A percentile compares a stretch with the other conserved stretches of the same genome.
Conservation (phyloP, 35 echinoderm and acorn worm genomes). For the Heliocidaris tuberculata region DNA sequence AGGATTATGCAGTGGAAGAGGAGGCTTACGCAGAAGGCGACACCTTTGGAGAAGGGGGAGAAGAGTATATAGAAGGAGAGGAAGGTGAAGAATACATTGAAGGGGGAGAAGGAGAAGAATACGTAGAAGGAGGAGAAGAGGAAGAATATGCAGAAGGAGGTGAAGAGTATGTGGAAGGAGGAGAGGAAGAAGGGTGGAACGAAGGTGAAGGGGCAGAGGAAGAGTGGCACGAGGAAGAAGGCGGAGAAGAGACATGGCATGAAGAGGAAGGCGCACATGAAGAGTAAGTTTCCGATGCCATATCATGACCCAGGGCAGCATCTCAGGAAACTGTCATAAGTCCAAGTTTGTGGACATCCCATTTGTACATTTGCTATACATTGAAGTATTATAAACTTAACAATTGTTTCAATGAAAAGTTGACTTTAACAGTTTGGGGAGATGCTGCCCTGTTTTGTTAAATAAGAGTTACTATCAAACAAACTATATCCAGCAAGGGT, state of each 20-base stretch:
- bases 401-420: no score
- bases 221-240: conserved; percentile 1
- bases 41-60: background rate
- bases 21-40: background rate
- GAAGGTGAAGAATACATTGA: background rate
- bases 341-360: no score
- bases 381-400: no score
- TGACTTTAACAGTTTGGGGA: no score
- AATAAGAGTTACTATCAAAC: no score
- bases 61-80: conserved; percentile 2
- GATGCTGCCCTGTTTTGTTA: no score
- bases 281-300: background rate
- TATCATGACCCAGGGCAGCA: no score
- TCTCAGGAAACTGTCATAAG: no score
- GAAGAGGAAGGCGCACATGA: conserved; percentile 3
- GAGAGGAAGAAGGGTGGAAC: background rate
- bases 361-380: no score
- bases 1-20: background rate
- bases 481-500: no score
- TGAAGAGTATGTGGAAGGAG: background rate
- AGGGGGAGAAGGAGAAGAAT: background rate
- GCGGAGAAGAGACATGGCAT: background rate
- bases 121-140: background rate
- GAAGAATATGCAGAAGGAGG: background rate
- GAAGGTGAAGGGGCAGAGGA: conserved; percentile 7